These are phyloP conservation scores for Gerris buenoi DNA, from an alignment of 1,140 invertebrate species.

Conservation along the genomic window DNA sequence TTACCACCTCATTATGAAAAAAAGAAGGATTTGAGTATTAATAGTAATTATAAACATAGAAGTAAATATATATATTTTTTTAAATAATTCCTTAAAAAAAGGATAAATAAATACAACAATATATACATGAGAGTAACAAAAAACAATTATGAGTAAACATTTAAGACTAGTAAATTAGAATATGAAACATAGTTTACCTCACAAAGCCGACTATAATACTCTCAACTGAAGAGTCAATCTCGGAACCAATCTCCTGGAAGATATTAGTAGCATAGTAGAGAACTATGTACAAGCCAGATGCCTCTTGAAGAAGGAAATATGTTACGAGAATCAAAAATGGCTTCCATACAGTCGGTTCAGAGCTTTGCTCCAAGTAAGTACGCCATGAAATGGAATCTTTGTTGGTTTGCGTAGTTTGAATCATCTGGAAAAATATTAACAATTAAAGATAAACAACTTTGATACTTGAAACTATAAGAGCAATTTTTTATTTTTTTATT, in stretches of 20 bases:
- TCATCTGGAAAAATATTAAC: constrained; percentile 1
- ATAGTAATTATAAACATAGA: no score
- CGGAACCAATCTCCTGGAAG: constrained; percentile 46
- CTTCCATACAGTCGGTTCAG: constrained; percentile 36
- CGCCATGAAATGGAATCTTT: constrained; percentile 2
- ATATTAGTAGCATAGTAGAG: constrained; percentile 59
- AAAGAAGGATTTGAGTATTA: no score
- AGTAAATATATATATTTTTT: no score
- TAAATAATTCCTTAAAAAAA: no score
- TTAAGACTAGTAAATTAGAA: no score
- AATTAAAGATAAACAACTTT: constrained; percentile 18
- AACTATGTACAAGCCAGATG: constrained; percentile 57
- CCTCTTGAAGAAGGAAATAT: constrained; percentile 53
- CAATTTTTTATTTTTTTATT: no score
- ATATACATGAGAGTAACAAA: no score
- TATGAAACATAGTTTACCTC: constrained; percentile 25
- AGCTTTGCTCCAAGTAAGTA: constrained; percentile 19
- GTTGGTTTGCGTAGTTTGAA: not conserved
- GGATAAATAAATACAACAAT: no score
- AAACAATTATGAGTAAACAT: no score
- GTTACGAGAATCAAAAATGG: constrained; percentile 45
- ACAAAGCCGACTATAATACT: constrained; percentile 59
- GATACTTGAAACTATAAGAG: constrained; percentile 19
- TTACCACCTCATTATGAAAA: no score
- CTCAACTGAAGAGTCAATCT: constrained; percentile 47